A percentile compares a stretch with the other conserved stretches of the same genome.
Conservation (phyloP, 2,888 invertebrate genomes). For the Aphidoletes aphidimyza region DNA sequence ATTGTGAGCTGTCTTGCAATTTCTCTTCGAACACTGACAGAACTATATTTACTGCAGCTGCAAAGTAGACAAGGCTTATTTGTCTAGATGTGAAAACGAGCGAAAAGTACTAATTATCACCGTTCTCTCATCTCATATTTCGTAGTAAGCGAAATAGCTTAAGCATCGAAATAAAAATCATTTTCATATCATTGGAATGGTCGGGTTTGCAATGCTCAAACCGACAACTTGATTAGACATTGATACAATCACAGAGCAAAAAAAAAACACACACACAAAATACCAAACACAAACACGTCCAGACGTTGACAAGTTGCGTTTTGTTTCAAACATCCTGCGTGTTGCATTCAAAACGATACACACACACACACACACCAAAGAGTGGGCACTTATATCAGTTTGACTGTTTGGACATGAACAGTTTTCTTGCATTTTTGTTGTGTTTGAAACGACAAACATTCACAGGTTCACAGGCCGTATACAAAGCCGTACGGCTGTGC, state of each 20-base stretch:
- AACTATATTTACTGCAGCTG: conserved; percentile 35
- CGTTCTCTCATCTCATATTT: conserved; percentile 31
- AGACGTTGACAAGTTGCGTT: not conserved
- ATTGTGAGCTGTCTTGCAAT: not conserved
- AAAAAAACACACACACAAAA: not conserved
- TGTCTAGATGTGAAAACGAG: conserved; percentile 30
- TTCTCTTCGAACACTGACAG: conserved; percentile 29
- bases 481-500: conserved; percentile 9
- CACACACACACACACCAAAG: not conserved
- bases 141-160: not conserved
- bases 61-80: not conserved
- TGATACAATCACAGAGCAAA: not conserved
- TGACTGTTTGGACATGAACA: not conserved
- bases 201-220: not conserved
- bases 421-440: not conserved
- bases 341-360: not conserved
- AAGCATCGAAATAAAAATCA: not conserved
- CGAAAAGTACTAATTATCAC: conserved; percentile 52
- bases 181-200: conserved; percentile 37
- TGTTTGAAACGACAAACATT: too few relatives aligned
- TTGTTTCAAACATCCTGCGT: not conserved
- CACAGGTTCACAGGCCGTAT: not conserved
- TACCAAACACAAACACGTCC: not conserved
- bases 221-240: not conserved
- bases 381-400: conserved; percentile 6